Percentiles rank a stretch among this genome's conserved stretches.
Evolutionary conservation across 2,113 vertebrate species (phyloP).

Genomic region (Zosterops hypoxanthus): DNA sequence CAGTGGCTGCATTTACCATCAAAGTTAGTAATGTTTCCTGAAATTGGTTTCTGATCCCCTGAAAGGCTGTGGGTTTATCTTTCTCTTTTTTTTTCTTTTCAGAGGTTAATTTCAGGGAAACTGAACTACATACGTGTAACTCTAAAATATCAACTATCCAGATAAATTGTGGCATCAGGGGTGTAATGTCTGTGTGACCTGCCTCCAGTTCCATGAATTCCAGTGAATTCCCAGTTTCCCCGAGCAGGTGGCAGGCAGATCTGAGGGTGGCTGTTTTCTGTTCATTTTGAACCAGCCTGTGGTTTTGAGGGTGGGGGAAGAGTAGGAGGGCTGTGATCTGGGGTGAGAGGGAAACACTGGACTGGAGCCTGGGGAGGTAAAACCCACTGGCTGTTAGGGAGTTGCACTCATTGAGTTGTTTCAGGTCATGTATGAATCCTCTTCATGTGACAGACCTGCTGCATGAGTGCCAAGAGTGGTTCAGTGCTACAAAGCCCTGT

Average conservation of each 20-base stretch:
- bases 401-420: background rate
- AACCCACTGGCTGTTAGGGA: background rate
- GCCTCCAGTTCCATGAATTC: conserved; percentile 51
- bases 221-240: conserved; percentile 47
- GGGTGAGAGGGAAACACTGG: background rate
- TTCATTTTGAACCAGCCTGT: background rate
- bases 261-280: background rate
- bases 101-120: conserved; percentile 67
- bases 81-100: background rate
- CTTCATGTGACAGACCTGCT: background rate
- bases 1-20: conserved; percentile 56
- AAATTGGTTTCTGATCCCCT: conserved; percentile 72
- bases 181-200: background rate
- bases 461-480: background rate
- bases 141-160: conserved; percentile 21
- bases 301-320: background rate
- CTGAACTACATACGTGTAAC: conserved; percentile 39
- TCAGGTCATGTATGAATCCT: background rate
- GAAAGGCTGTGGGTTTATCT: conserved; percentile 49
- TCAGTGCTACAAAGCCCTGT: background rate
- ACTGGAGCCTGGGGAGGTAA: background rate
- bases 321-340: background rate
- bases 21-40: conserved; percentile 69
- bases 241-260: background rate
- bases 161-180: conserved; percentile 19